phyloP scores from a whole-genome alignment of 2,113 vertebrate genomes.

The Crotalus tigris region DNA sequence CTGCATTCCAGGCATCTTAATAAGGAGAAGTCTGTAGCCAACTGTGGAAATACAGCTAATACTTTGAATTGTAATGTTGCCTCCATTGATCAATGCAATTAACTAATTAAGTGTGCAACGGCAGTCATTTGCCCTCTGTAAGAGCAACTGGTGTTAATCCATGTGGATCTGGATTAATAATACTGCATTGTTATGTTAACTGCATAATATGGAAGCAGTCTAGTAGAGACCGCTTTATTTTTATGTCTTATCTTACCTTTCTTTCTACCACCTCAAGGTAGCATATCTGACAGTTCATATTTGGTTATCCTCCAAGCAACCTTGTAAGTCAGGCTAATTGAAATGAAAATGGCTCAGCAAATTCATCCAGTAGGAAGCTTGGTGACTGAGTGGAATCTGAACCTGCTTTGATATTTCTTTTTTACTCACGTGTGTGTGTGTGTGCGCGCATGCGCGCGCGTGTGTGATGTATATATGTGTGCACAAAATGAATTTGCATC shows the following conservation, averaged over 20 bases:
- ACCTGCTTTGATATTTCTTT: not conserved
- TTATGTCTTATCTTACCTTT: not conserved
- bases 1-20: constrained; percentile 32
- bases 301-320: not conserved
- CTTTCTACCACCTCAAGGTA: not conserved
- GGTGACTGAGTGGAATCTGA: not conserved
- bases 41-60: constrained; percentile 37
- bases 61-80: not conserved
- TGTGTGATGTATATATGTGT: not conserved
- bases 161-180: not conserved
- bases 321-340: not conserved
- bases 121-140: not conserved
- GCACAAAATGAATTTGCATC: not conserved
- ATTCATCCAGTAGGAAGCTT: not conserved
- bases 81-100: constrained; percentile 10
- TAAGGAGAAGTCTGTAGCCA: constrained; percentile 29
- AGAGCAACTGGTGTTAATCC: not conserved
- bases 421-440: too few relatives aligned
- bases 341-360: not conserved
- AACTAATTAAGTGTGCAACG: not conserved
- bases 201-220: not conserved
- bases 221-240: not conserved
- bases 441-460: too few relatives aligned
- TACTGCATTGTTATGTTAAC: not conserved
- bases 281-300: not conserved